Evolutionary conservation across 2,888 invertebrate genomes (phyloP), one percentile per base, ranked within the genome.

Genomic region (Therioaphis trifolii): DNA sequence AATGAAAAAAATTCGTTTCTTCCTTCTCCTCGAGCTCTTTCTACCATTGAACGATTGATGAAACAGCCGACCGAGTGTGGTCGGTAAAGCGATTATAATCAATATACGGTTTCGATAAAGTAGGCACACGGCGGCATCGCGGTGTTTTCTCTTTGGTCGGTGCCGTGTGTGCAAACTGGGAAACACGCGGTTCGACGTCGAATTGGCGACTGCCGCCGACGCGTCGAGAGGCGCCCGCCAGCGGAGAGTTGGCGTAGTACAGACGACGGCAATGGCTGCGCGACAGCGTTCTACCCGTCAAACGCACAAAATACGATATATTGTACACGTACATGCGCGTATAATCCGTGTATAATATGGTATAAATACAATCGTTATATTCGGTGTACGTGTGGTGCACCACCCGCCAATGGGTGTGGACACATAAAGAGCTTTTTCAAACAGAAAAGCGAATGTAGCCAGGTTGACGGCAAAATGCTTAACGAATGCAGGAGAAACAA

Each of bases 121-220:
- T 29, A 49, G n/a, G 9, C 0, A 15, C 27, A 21, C 49, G 52
- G 7, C 21, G 21, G 35, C 9, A 24, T 75, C 24, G 72, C n/a
- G 27, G 40, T 52, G 21, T 69, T 43, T 3, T 55, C 21, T 7
- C 3, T 24, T 24, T 21, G 21, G 58, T 58, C 21, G 58, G 55
- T 35, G 52, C 52, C 14, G 35, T 72, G 11, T 15, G 27, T 11
- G 18, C 27, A 49, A 77, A 77, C 76, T 4, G n/a, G 9, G 63
- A 52, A 78, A 78, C 68, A 68, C 55, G 68, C 78, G 68, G 40
- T 55, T 55, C 55, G 40, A 40, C 55, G 78, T 40, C 68, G 40
- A 55, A 69, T 78, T 55, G 14, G 27, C 55, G 55, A 78, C 78
- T 78, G 78, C 76, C 29, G 29, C 43, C n/a, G 21, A 75, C 9